Base-by-base conservation (phyloP, 1,140 invertebrate genomes). In the Aculops lycopersici region DNA sequence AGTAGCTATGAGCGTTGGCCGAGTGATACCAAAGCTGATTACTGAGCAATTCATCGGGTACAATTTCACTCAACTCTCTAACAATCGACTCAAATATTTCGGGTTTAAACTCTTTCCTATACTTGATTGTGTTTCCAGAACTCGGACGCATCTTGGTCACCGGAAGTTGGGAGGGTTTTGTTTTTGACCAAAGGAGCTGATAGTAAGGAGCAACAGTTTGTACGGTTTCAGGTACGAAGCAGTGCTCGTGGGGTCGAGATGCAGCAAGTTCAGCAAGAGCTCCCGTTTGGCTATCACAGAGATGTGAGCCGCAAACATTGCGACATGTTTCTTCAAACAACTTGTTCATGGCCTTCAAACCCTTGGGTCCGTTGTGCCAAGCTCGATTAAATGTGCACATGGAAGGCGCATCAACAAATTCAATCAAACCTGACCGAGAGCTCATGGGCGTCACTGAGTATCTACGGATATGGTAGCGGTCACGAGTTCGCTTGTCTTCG, bases 361-460 rank as follows among this genome's bases (percentile, higher is more conserved):
- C 31, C 64, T 62, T 40, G 69, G 58, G n/a, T 90, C 54, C 35
- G 64, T 57, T 4, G 64, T 61, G 20, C 81, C 64, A 8, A 86
- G 63, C 0, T 75, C 72, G 14, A 70, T 55, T 8, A 94, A 64
- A 58, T 90, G 8, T n/a, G n/a, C n/a, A 31, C n/a, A 31, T 31
- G 24, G 24, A 31, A 8, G 24, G 24, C n/a, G 24, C 78, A 1
- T 72, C 70, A 17, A 95, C 66, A 81, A 86, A 95, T 56, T 97
- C 83, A 36, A 97, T 72, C 14, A 97, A 54, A 0, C 90, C 90
- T 54, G 81, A 86, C 49, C 80, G 71, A 56, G 90, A 80, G 51
- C 83, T 84, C 17, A 95, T 60, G 0, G 84, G 81, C n/a, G 80
- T 65, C 4, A 88, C 81, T 55, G 68, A 73, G 56, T 92, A 95